phyloP scores from a whole-genome alignment of 2,113 vertebrate species.

The Aleadryas rufinucha region DNA sequence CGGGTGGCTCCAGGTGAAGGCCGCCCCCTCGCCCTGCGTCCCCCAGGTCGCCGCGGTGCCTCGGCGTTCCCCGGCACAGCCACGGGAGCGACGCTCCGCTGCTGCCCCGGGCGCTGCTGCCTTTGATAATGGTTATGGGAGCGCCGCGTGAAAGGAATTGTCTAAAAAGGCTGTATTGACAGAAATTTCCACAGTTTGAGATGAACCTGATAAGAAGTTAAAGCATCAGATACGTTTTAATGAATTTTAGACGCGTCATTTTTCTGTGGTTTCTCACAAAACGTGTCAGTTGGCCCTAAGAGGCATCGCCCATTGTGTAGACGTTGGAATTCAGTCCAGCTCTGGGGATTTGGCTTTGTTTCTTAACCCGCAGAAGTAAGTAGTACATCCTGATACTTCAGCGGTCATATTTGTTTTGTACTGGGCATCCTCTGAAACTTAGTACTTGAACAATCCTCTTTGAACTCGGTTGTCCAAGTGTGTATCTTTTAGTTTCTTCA shows the following conservation, averaged over 20 bases:
- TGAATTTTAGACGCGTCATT: rapidly evolving
- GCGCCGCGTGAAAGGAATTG: background rate
- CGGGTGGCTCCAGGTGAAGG: background rate
- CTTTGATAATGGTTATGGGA: background rate
- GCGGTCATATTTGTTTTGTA: rapidly evolving
- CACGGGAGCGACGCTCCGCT: rapidly evolving
- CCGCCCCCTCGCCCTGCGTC: background rate
- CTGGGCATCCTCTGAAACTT: background rate
- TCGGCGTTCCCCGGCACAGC: background rate
- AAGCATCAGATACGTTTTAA: background rate
- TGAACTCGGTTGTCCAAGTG: rapidly evolving
- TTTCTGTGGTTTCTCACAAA: background rate
- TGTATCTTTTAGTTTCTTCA: background rate
- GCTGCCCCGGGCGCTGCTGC: background rate
- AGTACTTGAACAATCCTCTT: rapidly evolving
- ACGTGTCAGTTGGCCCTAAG: background rate
- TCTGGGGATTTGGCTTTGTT: background rate
- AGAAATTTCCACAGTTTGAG: background rate
- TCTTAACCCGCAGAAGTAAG: background rate
- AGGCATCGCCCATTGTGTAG: background rate
- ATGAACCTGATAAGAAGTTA: background rate
- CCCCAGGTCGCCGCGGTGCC: background rate
- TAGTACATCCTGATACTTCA: background rate
- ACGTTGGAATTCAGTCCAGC: background rate
- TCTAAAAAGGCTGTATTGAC: background rate